phyloP scores from a whole-genome alignment of 2,888 invertebrate species.

The Oeneis ivallda region DNA sequence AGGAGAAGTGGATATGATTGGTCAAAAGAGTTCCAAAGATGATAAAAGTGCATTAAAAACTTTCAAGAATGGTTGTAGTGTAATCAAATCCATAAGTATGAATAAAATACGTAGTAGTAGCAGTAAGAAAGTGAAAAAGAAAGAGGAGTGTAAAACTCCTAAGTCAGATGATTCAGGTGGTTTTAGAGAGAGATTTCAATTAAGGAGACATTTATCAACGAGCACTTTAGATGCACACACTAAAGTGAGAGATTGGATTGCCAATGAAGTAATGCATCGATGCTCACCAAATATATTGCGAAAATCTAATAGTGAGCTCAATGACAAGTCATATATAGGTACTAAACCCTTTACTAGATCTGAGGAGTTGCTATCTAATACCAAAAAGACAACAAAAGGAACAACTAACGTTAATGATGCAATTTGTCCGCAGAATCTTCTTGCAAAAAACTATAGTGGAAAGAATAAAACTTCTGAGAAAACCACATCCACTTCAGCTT shows the following conservation, averaged over 20 bases:
- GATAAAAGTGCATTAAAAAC: slow-evolving; percentile 70
- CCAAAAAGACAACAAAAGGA: slow-evolving; percentile 55
- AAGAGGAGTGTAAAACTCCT: slow-evolving; percentile 79
- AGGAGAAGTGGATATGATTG: slow-evolving; percentile 74
- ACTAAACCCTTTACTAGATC: slow-evolving; percentile 71
- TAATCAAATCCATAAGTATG: slow-evolving; percentile 81
- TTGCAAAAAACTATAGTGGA: slow-evolving; percentile 52
- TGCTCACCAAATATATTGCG: slow-evolving; percentile 85
- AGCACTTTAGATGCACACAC: slow-evolving; percentile 93
- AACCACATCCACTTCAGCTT: slow-evolving; percentile 72
- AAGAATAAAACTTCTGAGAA: slow-evolving; percentile 71
- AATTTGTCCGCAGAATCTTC: slow-evolving; percentile 47
- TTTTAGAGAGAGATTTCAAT: slow-evolving; percentile 83
- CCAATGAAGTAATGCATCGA: slow-evolving; percentile 88
- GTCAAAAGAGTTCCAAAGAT: slow-evolving; percentile 71
- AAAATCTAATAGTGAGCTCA: slow-evolving; percentile 71
- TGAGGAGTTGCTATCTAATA: slow-evolving; percentile 70
- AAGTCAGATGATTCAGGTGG: slow-evolving; percentile 81
- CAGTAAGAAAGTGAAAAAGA: slow-evolving; percentile 78
- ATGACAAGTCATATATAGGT: slow-evolving; percentile 54
- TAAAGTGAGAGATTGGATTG: slow-evolving; percentile 93
- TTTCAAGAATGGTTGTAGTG: slow-evolving; percentile 80
- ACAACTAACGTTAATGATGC: slow-evolving; percentile 48
- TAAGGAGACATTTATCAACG: slow-evolving; percentile 87
- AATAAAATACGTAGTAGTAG: slow-evolving; percentile 73